Evolutionary conservation across 2,797 vertebrate genomes (phyloP).

Genomic region (Delichon dasypus): DNA sequence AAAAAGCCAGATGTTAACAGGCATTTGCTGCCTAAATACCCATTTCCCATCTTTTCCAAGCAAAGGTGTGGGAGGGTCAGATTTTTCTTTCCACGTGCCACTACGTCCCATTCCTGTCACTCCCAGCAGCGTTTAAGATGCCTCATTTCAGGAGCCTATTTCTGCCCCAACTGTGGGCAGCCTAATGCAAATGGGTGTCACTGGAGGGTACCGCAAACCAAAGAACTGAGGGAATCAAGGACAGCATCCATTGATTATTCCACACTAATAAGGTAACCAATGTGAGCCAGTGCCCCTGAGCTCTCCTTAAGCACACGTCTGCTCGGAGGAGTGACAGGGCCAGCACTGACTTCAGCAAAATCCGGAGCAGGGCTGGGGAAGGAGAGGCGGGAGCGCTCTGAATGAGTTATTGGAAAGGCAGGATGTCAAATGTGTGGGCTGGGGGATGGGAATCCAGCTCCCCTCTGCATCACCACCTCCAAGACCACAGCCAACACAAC

Average conservation of each 20-base stretch:
- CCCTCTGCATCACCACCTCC: neutral
- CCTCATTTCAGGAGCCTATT: neutral
- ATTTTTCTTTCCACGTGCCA: neutral
- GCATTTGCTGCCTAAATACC: neutral
- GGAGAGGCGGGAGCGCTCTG: rapidly evolving
- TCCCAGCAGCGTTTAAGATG: rapidly evolving
- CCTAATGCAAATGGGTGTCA: neutral
- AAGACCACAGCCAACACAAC: neutral
- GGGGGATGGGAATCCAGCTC: neutral
- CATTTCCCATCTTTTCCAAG: neutral
- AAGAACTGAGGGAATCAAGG: neutral
- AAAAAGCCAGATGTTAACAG: neutral
- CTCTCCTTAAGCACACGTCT: neutral
- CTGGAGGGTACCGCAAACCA: neutral
- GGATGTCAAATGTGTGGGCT: neutral
- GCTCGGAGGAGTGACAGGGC: neutral
- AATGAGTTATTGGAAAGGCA: slow-evolving; percentile 6
- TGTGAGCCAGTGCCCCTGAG: neutral
- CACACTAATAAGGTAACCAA: neutral
- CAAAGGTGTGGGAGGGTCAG: neutral
- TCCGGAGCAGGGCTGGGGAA: neutral
- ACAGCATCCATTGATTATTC: neutral
- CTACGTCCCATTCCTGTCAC: rapidly evolving
- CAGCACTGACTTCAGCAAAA: slow-evolving; percentile 16
- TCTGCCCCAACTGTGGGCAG: neutral